Percentiles rank a stretch among this genome's conserved stretches.
Conservation (phyloP, 2,888 invertebrate species). For the Xylophagus ater region DNA sequence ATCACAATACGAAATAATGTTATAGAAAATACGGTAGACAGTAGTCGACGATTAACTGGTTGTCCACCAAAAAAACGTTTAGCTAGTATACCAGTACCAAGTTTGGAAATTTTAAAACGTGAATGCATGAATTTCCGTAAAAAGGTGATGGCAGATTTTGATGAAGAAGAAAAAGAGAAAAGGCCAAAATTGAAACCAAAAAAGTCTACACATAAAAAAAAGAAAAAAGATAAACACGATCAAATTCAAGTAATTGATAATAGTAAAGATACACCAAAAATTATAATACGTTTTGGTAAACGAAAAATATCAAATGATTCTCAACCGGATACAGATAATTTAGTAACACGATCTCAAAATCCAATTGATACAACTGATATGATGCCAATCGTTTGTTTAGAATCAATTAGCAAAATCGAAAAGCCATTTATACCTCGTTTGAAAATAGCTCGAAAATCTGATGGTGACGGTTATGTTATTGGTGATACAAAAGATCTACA, state of each 20-base stretch:
- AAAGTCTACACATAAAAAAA: constrained; percentile 36
- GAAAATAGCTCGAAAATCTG: constrained; percentile 70
- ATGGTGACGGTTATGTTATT: constrained; percentile 51
- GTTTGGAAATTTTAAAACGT: constrained; percentile 67
- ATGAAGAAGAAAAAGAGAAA: constrained; percentile 47
- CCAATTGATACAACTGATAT: constrained; percentile 26
- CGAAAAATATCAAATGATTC: constrained; percentile 32
- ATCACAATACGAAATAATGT: constrained; percentile 59
- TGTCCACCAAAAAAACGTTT: constrained; percentile 76
- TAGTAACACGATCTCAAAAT: too few species aligned
- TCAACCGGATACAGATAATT: constrained; percentile 12
- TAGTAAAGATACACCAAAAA: constrained; percentile 52
- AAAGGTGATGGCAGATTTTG: constrained; percentile 74
- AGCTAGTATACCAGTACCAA: constrained; percentile 50
- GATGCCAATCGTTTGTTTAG: constrained; percentile 50
- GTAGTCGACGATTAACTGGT: constrained; percentile 38
- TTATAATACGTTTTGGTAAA: constrained; percentile 57
- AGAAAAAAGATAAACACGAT: constrained; percentile 47
- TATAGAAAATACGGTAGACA: constrained; percentile 29
- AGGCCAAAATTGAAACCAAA: constrained; percentile 29
- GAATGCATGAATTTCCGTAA: constrained; percentile 81
- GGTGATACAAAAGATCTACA: constrained; percentile 19
- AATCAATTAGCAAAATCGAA: constrained; percentile 41
- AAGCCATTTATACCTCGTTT: constrained; percentile 67
- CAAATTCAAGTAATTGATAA: constrained; percentile 45